Evolutionary conservation across 1,140 invertebrate genomes (phyloP), one percentile per base, ranked within the genome.

Genomic region (Trialeurodes vaporariorum): DNA sequence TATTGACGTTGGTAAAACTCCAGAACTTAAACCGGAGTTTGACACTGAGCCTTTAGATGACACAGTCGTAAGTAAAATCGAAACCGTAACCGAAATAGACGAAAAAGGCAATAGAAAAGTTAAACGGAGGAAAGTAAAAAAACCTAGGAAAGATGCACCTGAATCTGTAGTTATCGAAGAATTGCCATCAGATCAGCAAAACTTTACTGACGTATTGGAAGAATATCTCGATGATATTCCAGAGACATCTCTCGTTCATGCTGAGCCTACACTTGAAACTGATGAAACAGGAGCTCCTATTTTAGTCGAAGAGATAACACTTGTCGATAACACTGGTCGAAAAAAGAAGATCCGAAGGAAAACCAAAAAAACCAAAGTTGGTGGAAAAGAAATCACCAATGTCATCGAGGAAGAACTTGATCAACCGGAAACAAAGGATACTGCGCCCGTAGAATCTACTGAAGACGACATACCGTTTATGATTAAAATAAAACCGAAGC

Each of bases 101-200:
- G 49, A 27, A 27, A 2, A 17, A 11, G 64, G 64, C 11, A 27
- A 27, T 2, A 2, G 22, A 22, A 65, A 65, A 65, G 64, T 65
- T 9, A 65, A 65, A 34, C 64, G 64, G 12, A 40, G 49, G 49
- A 65, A 65, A 5, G 27, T 23, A 40, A 65, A 40, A 27, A 65
- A 65, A 65, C 70, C 70, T 27, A 67, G 70, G 12, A 76, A 76
- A 68, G 74, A 75, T 34, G 71, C 67, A 17, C 2, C 74, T 2
- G 75, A 76, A 25, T 65, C 61, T 34, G 71, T 84, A 49, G 80
- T 81, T 71, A 71, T 85, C 17, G 84, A 85, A 72, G 22, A n/a
- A 34, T 21, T 21, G 2, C 34, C 34, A 49, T 5, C 17, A 9
- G 5, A 49, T 49, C 5, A 9, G 5, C 34, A 5, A 5, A 17